Base-by-base conservation (phyloP, 2,113 vertebrate genomes). In the Trichechus manatus region DNA sequence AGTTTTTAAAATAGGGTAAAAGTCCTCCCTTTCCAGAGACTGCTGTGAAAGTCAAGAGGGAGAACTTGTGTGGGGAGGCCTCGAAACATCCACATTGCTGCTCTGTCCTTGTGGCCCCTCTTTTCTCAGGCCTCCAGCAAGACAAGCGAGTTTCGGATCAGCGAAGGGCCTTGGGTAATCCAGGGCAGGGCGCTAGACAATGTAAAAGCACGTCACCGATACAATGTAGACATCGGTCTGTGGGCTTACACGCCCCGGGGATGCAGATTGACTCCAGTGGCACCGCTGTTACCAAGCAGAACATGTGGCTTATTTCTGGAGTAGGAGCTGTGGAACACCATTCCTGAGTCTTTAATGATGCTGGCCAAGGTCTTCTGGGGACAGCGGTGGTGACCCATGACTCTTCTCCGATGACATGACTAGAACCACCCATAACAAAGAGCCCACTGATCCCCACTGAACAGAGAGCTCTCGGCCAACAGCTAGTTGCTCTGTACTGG, bases 221-320 rank as follows among this genome's bases (percentile, higher is more conserved):
- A 44, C 11, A 53, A 2, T 6, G 1, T 1, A 33, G 47, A 39
- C n/a, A 1, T 17, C 3, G 2, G 6, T 31, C 6, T 42, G 29
- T 19, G 17, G 31, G 47, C 36, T 6, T 6, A 29, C 11, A 0
- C 4, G 7, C 25, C n/a, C 64, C 0, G 22, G 29, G 53, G n/a
- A 4, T 14, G 31, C 23, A 15, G 9, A 11, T 75, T 75, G 5
- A 29, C 10, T 47, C 61, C 42, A 3, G 15, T 23, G 8, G 31
- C 13, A 3, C 33, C 17, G 4, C 47, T 10, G 0, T n/a, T 1
- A 6, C 31, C 31, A 23, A 61, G 25, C n/a, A 6, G 42, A 7
- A 8, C 1, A 7, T 7, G 0, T 0, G 22, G 7, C 0, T 1
- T 13, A 0, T 5, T 44, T 36, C 61, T 25, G 44, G 36, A 19